These are phyloP conservation scores for Bradynema listronoti DNA, from an alignment of 1,140 invertebrate species.

Conservation along the genomic window DNA sequence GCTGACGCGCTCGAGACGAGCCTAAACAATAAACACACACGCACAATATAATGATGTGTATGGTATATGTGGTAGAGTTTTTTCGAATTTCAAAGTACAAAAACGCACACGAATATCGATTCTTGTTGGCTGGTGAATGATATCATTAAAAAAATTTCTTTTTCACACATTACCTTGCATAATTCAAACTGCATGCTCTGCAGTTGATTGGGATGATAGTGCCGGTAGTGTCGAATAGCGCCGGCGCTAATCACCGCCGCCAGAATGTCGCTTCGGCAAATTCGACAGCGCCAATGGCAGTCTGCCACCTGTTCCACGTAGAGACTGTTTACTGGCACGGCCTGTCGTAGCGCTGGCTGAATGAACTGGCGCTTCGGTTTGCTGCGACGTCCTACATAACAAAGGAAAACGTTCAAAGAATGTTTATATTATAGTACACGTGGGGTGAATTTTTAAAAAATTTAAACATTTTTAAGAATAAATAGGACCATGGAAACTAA, in stretches of 20 bases:
- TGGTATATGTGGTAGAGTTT: background rate
- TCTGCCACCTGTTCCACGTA: constrained; percentile 41
- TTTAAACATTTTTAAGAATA: constrained; percentile 5
- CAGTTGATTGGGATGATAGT: constrained; percentile 30
- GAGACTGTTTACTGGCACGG: constrained; percentile 32
- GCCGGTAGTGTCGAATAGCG: constrained; percentile 43
- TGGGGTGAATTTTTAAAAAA: background rate
- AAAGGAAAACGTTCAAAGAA: constrained; percentile 6
- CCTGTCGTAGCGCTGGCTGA: constrained; percentile 40
- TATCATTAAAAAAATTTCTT: background rate
- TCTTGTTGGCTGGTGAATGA: background rate
- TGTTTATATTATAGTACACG: background rate
- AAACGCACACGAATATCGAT: no score
- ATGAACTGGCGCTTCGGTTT: constrained; percentile 44
- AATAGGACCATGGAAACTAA: background rate
- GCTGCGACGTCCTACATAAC: constrained; percentile 22
- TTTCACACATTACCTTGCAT: constrained; percentile 19
- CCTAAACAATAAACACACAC: constrained; percentile 14
- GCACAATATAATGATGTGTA: background rate
- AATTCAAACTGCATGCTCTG: constrained; percentile 33
- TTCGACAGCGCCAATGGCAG: constrained; percentile 46
- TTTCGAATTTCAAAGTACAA: constrained; percentile 37
- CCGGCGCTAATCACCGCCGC: constrained; percentile 52
- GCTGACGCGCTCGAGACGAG: constrained; percentile 41
- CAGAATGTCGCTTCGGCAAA: constrained; percentile 42